Evolutionary conservation across 2,888 invertebrate genomes (phyloP).

Genomic region (Trichogramma dendrolimi): DNA sequence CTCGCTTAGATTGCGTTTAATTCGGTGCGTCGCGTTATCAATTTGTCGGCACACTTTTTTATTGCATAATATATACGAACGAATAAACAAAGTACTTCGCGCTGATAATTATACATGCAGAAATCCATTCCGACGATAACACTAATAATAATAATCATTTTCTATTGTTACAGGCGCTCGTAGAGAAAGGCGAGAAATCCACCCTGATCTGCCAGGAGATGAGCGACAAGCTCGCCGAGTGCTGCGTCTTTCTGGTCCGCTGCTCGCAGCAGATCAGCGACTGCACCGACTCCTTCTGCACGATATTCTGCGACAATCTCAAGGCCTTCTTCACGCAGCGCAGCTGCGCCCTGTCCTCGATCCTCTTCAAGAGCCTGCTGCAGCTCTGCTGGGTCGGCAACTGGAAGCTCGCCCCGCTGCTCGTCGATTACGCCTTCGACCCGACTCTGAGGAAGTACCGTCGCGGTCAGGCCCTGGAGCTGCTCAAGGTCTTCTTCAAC

Average conservation of each 20-base stretch:
- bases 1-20: too few species aligned
- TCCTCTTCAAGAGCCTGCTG: slow-evolving; percentile 63
- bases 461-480: slow-evolving; percentile 64
- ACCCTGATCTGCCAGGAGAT: slow-evolving; percentile 64
- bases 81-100: too few species aligned
- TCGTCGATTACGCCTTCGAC: slow-evolving; percentile 62
- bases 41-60: too few species aligned
- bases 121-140: too few species aligned
- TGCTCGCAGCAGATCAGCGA: slow-evolving; percentile 56
- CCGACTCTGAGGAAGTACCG: slow-evolving; percentile 62
- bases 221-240: slow-evolving; percentile 62
- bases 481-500: slow-evolving; percentile 63
- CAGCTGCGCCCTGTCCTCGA: slow-evolving; percentile 62
- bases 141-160: background rate
- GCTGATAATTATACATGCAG: too few species aligned
- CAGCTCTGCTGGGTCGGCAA: slow-evolving; percentile 65
- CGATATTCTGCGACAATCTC: slow-evolving; percentile 57
- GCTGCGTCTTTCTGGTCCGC: slow-evolving; percentile 63
- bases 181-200: slow-evolving; percentile 64
- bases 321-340: slow-evolving; percentile 62
- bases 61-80: too few species aligned
- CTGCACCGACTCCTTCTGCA: slow-evolving; percentile 49
- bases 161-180: slow-evolving; percentile 53
- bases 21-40: background rate
- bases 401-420: slow-evolving; percentile 57